A percentile compares a stretch with the other conserved stretches of the same genome.
Evolutionary conservation across 92 coral and sea anemone genomes (phyloP).

Genomic region (Plumapathes pennacea): DNA sequence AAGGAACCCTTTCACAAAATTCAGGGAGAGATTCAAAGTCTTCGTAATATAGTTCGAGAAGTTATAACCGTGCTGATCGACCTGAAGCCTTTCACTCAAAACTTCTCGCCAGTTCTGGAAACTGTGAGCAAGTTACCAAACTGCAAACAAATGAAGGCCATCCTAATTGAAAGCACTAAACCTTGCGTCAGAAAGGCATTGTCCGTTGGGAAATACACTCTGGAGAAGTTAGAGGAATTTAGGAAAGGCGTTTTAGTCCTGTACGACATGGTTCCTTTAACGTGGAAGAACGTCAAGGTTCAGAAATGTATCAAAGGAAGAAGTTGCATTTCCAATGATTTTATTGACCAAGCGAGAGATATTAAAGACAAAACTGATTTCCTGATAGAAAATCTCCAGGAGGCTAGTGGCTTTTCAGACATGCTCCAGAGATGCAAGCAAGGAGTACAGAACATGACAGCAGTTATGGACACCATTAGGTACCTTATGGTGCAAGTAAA

Average conservation of each 20-base stretch:
- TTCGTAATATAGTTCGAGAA: conserved; percentile 55
- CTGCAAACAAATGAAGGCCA: conserved; percentile 56
- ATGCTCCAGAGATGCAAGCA: conserved; percentile 70
- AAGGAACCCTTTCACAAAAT: conserved; percentile 71
- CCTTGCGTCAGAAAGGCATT: conserved; percentile 79
- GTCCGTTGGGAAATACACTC: conserved; percentile 54
- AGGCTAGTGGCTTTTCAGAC: conserved; percentile 79
- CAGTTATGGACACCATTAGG: conserved; percentile 67
- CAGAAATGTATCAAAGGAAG: conserved; percentile 84
- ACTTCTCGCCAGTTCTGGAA: conserved; percentile 71
- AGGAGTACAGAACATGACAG: conserved; percentile 63
- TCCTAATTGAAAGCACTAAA: conserved; percentile 64
- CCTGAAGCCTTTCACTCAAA: conserved; percentile 81
- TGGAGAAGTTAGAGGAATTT: conserved; percentile 66
- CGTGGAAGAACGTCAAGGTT: conserved; percentile 74
- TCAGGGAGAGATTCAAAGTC: conserved; percentile 55
- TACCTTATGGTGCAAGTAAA: conserved; percentile 67
- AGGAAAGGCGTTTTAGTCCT: conserved; percentile 66
- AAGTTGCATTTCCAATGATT: conserved; percentile 75
- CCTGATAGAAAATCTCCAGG: conserved; percentile 38
- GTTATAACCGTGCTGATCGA: conserved; percentile 64
- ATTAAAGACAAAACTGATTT: conserved; percentile 58
- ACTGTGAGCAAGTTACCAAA: conserved; percentile 77
- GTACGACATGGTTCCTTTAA: conserved; percentile 76
- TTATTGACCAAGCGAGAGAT: conserved; percentile 78